Evolutionary conservation across 2,797 vertebrate genomes (phyloP), one percentile per base, ranked within the genome.

Genomic region (Aselliscus stoliczkanus): DNA sequence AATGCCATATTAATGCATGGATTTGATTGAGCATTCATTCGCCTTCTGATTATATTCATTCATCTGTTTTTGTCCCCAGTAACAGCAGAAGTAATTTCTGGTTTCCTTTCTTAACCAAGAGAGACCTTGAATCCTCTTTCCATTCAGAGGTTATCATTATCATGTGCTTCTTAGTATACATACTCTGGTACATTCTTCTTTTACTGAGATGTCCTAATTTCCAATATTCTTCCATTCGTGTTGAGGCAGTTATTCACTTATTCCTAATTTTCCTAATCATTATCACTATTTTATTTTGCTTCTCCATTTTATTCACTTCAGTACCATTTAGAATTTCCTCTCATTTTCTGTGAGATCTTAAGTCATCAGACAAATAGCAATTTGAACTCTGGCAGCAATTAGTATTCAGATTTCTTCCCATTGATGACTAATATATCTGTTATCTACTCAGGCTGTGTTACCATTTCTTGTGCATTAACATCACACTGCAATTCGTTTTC

Each of bases 261-360:
- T 20, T 94, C 76, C 94, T 83, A 39, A 39, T 94, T 94, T 94
- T 95, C 52, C 64, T 93, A 88, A 42, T 89, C 39, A 52, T 67
- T 44, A 1, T 93, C 39, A 76, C 17, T 84, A 21, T 39, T 75
- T 62, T 86, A 23, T 94, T 95, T 85, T 91, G 58, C 52, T 85
- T 89, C 27, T 84, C 69, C 34, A 27, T 87, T 84, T 95, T 56
- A 87, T 79, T 96, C 25, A 82, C 21, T 69, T 85, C 5, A 20
- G 11, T 75, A 69, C 17, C 31, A 70, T 95, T 85, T 88, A 72
- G 37, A 95, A 86, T 94, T 83, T 42, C 34, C 31, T 88, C 1
- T 87, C 10, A 56, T 70, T 96, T 96, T 20, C 23, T 62, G 25
- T 92, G 62, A 95, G 42, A 75, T 15, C 2, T 84, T 92, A 90